These are phyloP conservation scores for Parelbella ahira DNA, from an alignment of 2,888 invertebrate genomes.

Conservation along the genomic window DNA sequence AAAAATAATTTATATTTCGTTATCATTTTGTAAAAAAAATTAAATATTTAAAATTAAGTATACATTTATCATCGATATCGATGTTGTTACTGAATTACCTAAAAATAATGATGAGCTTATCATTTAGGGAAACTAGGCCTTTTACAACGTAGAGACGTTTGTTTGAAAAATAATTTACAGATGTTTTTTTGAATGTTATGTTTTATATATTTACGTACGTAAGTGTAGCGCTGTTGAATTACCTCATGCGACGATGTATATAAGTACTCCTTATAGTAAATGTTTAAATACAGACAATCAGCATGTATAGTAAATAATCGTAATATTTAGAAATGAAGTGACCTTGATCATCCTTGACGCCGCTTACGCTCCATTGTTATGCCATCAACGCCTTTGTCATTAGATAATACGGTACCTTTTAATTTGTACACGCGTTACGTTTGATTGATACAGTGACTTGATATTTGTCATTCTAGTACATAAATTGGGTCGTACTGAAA, in stretches of 20 bases:
- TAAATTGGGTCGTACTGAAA: no score
- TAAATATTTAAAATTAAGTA: slow-evolving; percentile 15
- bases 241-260: slow-evolving; percentile 61
- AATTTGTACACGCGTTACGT: no score
- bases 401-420: no score
- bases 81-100: slow-evolving; percentile 28
- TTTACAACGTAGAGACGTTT: slow-evolving; percentile 44
- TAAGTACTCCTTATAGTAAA: slow-evolving; percentile 44
- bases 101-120: slow-evolving; percentile 64
- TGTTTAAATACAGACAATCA: slow-evolving; percentile 48
- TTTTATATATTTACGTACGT: slow-evolving; percentile 49
- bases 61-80: slow-evolving; percentile 5
- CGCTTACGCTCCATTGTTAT: slow-evolving; percentile 67
- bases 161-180: slow-evolving; percentile 44
- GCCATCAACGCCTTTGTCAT: no score
- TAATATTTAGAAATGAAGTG: slow-evolving; percentile 76
- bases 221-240: slow-evolving; percentile 61
- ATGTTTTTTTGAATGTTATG: slow-evolving; percentile 34
- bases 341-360: slow-evolving; percentile 74
- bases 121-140: slow-evolving; percentile 61
- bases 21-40: slow-evolving; percentile 15
- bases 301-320: slow-evolving; percentile 62
- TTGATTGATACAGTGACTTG: no score
- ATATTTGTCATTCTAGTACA: no score
- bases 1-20: slow-evolving; percentile 15